Evolutionary conservation across 2,888 invertebrate genomes (phyloP).

Genomic region (Oligia latruncula): DNA sequence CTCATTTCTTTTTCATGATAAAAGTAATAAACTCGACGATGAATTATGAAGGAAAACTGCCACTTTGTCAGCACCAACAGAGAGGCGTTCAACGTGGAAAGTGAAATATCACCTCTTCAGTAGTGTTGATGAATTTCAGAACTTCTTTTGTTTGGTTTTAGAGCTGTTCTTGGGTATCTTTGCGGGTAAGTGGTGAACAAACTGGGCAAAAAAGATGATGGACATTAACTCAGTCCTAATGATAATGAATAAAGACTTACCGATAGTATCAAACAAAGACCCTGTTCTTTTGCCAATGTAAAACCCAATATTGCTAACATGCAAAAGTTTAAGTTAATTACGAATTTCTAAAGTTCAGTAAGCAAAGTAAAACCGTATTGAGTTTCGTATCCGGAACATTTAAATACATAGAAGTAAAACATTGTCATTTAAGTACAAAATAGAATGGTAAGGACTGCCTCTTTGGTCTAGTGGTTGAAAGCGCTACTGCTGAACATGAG

Average conservation of each 20-base stretch:
- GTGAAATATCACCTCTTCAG: background rate
- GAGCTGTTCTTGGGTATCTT: background rate
- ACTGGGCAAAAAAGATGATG: background rate
- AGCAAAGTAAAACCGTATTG: no score
- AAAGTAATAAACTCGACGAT: background rate
- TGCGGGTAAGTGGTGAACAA: background rate
- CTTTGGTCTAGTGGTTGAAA: no score
- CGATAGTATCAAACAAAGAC: background rate
- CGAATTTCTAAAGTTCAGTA: background rate
- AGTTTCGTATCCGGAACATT: no score
- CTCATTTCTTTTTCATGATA: background rate
- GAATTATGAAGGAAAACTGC: constrained; percentile 13
- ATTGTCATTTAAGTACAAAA: no score
- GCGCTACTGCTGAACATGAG: no score
- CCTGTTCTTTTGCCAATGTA: background rate
- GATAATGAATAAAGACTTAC: background rate
- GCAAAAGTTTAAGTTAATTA: background rate
- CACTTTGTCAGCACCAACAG: background rate
- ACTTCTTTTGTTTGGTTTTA: constrained; percentile 14
- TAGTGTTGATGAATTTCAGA: background rate
- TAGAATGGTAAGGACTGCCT: no score
- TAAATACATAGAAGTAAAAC: no score
- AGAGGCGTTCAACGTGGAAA: background rate
- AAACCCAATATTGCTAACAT: background rate
- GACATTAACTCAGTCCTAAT: background rate